phyloP scores from a whole-genome alignment of 2,888 invertebrate genomes.

The Acanthoscelides obtectus region DNA sequence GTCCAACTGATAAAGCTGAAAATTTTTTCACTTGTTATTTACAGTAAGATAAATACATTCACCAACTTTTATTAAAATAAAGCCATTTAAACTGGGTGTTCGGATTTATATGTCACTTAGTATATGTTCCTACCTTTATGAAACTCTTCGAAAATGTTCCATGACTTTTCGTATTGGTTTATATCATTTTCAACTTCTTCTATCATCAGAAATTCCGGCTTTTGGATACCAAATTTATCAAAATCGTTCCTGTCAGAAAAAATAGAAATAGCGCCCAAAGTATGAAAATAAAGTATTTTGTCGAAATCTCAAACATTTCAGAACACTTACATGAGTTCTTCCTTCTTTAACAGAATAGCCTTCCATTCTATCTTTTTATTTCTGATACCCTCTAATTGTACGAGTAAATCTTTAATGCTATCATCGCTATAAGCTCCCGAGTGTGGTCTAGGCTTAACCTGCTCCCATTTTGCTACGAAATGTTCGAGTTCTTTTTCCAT shows the following conservation, averaged over 20 bases:
- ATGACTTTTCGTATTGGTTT: constrained; percentile 62
- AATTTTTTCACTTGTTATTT: too few species aligned
- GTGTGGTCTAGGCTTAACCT: constrained; percentile 60
- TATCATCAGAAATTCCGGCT: constrained; percentile 57
- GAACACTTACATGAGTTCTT: constrained; percentile 49
- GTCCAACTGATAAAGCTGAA: too few species aligned
- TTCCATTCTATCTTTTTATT: constrained; percentile 61
- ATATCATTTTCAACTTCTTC: constrained; percentile 68
- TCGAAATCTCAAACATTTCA: neutral
- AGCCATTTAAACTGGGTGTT: too few species aligned
- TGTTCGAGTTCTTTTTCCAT: constrained; percentile 70
- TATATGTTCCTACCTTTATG: constrained; percentile 54
- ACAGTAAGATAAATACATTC: too few species aligned
- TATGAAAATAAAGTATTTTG: constrained; percentile 20
- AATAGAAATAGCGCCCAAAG: neutral
- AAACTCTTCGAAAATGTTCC: constrained; percentile 77
- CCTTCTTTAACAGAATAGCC: constrained; percentile 51
- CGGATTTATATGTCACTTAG: too few species aligned
- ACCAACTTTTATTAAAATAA: too few species aligned
- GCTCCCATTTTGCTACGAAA: constrained; percentile 77
- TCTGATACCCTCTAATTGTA: constrained; percentile 56
- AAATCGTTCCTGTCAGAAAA: constrained; percentile 60
- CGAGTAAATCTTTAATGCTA: constrained; percentile 48
- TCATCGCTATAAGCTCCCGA: constrained; percentile 52
- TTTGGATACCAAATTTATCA: constrained; percentile 70